A percentile compares a stretch with the other conserved stretches of the same genome.
Conservation (phyloP, 2,888 invertebrate species). For the Epistrophe grossulariae region DNA sequence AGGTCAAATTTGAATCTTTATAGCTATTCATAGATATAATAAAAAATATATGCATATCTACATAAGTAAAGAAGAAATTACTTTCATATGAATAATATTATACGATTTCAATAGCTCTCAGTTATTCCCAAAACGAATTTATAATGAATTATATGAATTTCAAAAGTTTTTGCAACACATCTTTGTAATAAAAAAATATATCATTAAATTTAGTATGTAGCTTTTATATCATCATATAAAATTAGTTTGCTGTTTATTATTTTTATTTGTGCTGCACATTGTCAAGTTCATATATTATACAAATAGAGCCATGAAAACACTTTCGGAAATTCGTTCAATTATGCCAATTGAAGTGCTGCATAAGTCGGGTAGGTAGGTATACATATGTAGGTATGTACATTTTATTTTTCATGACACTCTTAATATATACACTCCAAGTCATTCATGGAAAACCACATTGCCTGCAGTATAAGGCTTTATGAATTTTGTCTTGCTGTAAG, state of each 20-base stretch:
- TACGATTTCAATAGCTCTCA: not conserved
- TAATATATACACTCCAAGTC: slow-evolving; percentile 2
- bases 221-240: not conserved
- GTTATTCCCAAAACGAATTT: not conserved
- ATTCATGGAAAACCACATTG: not conserved
- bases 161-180: not conserved
- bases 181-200: not conserved
- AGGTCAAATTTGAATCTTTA: not conserved
- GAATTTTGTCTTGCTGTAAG: not conserved
- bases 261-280: not conserved
- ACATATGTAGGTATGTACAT: not conserved
- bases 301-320: not conserved
- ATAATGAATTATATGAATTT: not conserved
- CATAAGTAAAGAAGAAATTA: too few species aligned
- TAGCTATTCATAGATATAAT: too few species aligned
- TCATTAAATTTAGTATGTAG: not conserved
- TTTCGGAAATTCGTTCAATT: slow-evolving; percentile 63
- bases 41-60: too few species aligned
- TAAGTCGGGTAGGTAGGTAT: not conserved
- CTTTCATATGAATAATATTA: not conserved
- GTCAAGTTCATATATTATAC: slow-evolving; percentile 2
- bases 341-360: slow-evolving; percentile 31
- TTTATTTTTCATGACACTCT: slow-evolving; percentile 51
- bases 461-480: not conserved
- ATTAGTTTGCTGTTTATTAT: not conserved